Base-by-base conservation (phyloP, 1,140 invertebrate species). In the Schlechtendalia chinensis region DNA sequence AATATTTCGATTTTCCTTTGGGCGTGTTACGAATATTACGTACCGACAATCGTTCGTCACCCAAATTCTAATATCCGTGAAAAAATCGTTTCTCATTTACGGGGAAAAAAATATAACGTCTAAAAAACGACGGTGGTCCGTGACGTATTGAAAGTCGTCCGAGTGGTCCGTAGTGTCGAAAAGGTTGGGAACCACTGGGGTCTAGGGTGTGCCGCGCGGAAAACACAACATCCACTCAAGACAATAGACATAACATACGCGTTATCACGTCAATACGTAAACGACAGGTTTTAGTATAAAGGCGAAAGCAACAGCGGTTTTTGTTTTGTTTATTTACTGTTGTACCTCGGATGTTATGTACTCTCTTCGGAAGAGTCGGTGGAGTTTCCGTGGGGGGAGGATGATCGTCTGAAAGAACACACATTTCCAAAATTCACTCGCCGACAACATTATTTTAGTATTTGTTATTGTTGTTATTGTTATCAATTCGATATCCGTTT, bases 321-420 rank as follows among this genome's bases (percentile, higher is more conserved):
- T 39, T 77, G 59, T 77, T 32, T 27, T 59, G 59, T 77, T 77
- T 59, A 59, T 77, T 77, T 77, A 59, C 59, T 77, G 32, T 77
- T 59, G 32, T 77, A 77, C 74, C 74, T 77, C 74, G 59, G 54
- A 77, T 77, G 59, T 77, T 77, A 77, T 77, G 74, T 77, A 77
- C 74, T 77, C 74, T 77, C n/a, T 77, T 77, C 59, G 74, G 74
- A 77, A 77, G 74, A 77, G 74, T 77, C 45, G 74, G 74, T 77
- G 74, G 74, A 77, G 74, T 77, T 77, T 77, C 74, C 74, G 74
- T 77, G 74, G 74, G 74, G 74, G 74, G 74, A 58, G 74, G 74
- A 77, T 77, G 74, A 77, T 77, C 74, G 74, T 77, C 74, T 77
- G 74, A 77, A 77, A 77, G 74, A 77, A 77, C 74, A 77, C 24